phyloP scores from a whole-genome alignment of 2,888 invertebrate genomes.

The Euplexia lucipara region DNA sequence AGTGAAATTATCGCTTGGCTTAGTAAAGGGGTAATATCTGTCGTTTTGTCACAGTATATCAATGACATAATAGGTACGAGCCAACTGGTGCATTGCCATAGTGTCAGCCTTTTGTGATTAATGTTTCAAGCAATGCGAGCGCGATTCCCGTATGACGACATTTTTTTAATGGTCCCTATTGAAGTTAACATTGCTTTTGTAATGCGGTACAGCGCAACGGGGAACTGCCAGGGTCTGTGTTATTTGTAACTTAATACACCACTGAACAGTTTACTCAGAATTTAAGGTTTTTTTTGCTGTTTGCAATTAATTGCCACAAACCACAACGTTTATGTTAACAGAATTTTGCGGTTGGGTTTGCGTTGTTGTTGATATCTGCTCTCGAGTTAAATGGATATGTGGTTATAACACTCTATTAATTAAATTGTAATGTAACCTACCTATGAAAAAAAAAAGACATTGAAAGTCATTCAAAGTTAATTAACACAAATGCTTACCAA shows the following conservation, averaged over 20 bases:
- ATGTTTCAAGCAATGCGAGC: slow-evolving; percentile 23
- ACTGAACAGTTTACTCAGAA: not conserved
- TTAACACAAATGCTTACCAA: slow-evolving; percentile 2
- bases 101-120: slow-evolving; percentile 48
- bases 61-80: slow-evolving; percentile 34
- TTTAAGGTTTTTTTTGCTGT: not conserved
- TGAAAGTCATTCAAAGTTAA: slow-evolving; percentile 18
- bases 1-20: slow-evolving; percentile 8
- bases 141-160: slow-evolving; percentile 19
- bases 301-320: slow-evolving; percentile 14
- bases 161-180: not conserved
- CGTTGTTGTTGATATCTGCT: slow-evolving; percentile 27
- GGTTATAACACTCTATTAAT: slow-evolving; percentile 40
- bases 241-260: too few relatives aligned
- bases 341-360: slow-evolving; percentile 32
- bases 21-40: too few relatives aligned
- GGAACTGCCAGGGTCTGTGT: too few relatives aligned
- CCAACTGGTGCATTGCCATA: slow-evolving; percentile 48
- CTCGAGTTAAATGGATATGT: slow-evolving; percentile 43
- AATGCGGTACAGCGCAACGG: not conserved
- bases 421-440: slow-evolving; percentile 23
- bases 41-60: slow-evolving; percentile 31
- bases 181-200: slow-evolving; percentile 3
- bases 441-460: slow-evolving; percentile 1
- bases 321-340: slow-evolving; percentile 8